These are phyloP conservation scores for Drosophila diplacantha DNA, from an alignment of 2,888 invertebrate species.

Conservation along the genomic window DNA sequence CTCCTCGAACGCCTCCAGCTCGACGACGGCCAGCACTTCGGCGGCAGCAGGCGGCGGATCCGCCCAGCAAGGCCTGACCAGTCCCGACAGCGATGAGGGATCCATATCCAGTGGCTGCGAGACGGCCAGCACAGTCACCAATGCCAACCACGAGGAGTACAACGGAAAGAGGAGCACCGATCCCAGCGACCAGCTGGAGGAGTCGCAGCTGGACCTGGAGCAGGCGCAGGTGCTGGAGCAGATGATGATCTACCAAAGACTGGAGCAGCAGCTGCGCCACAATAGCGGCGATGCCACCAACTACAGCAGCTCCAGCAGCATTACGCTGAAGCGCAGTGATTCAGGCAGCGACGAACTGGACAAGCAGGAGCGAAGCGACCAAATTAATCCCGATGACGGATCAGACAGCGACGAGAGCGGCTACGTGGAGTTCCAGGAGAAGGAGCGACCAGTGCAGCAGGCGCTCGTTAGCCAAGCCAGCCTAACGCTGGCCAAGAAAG, in stretches of 20 bases:
- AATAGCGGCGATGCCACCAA: constrained; percentile 73
- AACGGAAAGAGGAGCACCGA: constrained; percentile 35
- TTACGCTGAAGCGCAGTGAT: constrained; percentile 68
- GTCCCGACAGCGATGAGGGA: constrained; percentile 84
- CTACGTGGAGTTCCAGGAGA: constrained; percentile 87
- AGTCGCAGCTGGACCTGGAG: constrained; percentile 39
- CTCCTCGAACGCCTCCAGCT: constrained; percentile 69
- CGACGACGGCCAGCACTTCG: constrained; percentile 56
- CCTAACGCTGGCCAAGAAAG: constrained; percentile 36
- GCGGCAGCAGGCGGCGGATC: constrained; percentile 35
- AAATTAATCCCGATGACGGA: constrained; percentile 77
- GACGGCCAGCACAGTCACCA: constrained; percentile 85
- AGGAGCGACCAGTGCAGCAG: constrained; percentile 40
- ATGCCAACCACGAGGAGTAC: constrained; percentile 78
- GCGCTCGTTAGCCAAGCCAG: constrained; percentile 10
- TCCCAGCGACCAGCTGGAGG: constrained; percentile 19
- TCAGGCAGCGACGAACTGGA: constrained; percentile 57
- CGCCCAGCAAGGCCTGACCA: constrained; percentile 49
- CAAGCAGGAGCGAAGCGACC: constrained; percentile 22
- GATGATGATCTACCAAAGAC: constrained; percentile 65
- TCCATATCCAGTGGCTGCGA: constrained; percentile 90
- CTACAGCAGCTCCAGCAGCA: constrained; percentile 74
- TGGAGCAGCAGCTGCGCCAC: constrained; percentile 65
- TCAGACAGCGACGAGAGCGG: constrained; percentile 92
- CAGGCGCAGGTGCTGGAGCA: constrained; percentile 63